Base-by-base conservation (phyloP, 2,888 invertebrate species). In the Cerastis rubricosa region DNA sequence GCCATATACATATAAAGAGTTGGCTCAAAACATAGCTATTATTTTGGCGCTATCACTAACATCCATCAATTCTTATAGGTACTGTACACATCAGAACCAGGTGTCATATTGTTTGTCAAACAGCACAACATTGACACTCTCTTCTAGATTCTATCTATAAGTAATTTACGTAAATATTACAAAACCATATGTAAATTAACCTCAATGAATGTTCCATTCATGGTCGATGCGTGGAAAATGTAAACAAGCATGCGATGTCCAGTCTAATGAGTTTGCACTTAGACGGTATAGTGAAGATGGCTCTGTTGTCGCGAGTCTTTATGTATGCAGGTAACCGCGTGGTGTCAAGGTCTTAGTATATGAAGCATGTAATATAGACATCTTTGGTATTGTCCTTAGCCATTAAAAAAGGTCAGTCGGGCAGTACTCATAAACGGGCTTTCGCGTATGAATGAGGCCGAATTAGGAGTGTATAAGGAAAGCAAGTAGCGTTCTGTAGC, bases 81-180 rank as follows among this genome's bases (percentile, higher is more conserved):
- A n/a, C n/a, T 59, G 25, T 17, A 7, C 25, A 25, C 59, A 59
- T 59, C 29, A 59, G 17, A 9, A 59, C 29, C n/a, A 12, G 14
- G 14, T 25, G 25, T 57, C 25, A 14, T 57, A 25, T 29, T 29
- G 29, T 59, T 59, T 8, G 7, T 25, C 14, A 7, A 59, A 59
- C 8, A 59, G 17, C 29, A 59, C 59, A 2, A 59, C 59, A 29
- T 8, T 4, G 29, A 59, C 59, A 59, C 7, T n/a, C 11, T 2
- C 17, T 1, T 59, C 19, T 19, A 61, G 9, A 59, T 61, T 61
- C 59, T 29, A 61, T 35, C 19, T 29, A 3, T 9, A 96, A 84
- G 93, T 94, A 57, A 92, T 93, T 69, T 96, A 97, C 94, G 96
- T 96, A 91, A 85, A 75, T 74, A 72, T 85, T 76, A 25, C 59